These are phyloP conservation scores for Fregata magnificens DNA, from an alignment of 2,113 vertebrate species.

Conservation along the genomic window DNA sequence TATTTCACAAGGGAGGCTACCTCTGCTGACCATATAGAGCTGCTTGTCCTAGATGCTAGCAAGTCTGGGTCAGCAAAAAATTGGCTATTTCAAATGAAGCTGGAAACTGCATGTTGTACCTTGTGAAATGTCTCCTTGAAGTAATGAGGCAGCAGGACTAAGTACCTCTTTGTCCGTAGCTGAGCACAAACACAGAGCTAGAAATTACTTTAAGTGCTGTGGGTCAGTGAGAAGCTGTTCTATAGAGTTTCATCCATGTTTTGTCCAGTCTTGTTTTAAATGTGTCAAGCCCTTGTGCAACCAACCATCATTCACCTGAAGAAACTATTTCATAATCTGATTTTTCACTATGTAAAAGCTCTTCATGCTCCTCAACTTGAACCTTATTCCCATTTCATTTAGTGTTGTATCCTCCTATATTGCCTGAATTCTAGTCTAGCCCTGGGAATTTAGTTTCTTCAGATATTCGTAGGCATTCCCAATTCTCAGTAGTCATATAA, in stretches of 20 bases:
- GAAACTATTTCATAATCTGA: neutral
- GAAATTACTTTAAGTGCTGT: neutral
- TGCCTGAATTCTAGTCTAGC: neutral
- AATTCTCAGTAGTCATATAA: neutral
- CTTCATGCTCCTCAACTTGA: neutral
- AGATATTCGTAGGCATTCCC: neutral
- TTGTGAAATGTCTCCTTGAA: neutral
- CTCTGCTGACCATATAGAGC: rapidly evolving
- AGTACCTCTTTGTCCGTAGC: neutral
- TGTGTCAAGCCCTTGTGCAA: neutral
- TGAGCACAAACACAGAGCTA: neutral
- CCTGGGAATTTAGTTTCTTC: neutral
- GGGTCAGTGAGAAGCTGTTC: neutral
- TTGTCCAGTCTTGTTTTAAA: slow-evolving; percentile 41
- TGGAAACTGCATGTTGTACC: neutral
- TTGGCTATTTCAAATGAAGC: neutral
- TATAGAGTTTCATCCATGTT: neutral
- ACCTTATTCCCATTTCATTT: neutral
- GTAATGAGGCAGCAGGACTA: neutral
- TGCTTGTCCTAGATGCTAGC: neutral
- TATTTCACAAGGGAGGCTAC: neutral
- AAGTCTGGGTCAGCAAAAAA: neutral
- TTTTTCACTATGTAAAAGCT: neutral
- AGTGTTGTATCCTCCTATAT: neutral
- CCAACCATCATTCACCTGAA: neutral